Base-by-base conservation (phyloP, 2,888 invertebrate genomes). In the Pristionchus arcanus region DNA sequence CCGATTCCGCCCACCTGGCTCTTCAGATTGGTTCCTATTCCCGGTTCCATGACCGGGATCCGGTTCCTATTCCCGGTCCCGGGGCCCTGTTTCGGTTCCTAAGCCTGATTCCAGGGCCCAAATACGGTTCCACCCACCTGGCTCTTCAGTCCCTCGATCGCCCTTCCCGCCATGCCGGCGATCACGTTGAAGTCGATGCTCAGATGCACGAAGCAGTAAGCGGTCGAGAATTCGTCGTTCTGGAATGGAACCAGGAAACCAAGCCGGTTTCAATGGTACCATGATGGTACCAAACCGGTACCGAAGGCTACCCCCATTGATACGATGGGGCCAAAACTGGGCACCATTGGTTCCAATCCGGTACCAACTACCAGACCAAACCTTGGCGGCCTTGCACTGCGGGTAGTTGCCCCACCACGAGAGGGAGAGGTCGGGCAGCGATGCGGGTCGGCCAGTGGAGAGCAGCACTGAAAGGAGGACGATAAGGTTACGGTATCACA, bases 181-280 rank as follows among this genome's bases (percentile, higher is more conserved):
- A 85, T 25, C 9, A n/a, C 34, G 9, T 34, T 55, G 85, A 85
- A 87, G 31, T 87, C 87, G 49, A 87, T 31, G 49, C 49, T 68
- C n/a, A 87, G 19, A 21, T 87, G 87, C n/a, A 68, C 68, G 68
- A 87, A 87, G 49, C 87, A 87, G 68, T 87, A 87, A 0, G n/a
- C 34, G 28, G 87, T 66, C 11, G 42, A 19, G 87, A 87, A 68
- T 16, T 87, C 42, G 25, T 15, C 15, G 15, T 66, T 21, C 87
- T 87, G 68, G 19, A 87, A 68, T 25, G 71, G 34, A 71, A 55
- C 21, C 55, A 55, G 2, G 55, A 15, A 11, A 53, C 49, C 49
- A 53, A 53, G 49, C 49, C 9, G 49, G 49, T 53, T 11, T 13
- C 49, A 53, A 53, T n/a, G 71, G 15, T 71, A 55, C 55, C 55